Base-by-base conservation (phyloP, 2,888 invertebrate genomes). In the Ichneumon xanthorius region DNA sequence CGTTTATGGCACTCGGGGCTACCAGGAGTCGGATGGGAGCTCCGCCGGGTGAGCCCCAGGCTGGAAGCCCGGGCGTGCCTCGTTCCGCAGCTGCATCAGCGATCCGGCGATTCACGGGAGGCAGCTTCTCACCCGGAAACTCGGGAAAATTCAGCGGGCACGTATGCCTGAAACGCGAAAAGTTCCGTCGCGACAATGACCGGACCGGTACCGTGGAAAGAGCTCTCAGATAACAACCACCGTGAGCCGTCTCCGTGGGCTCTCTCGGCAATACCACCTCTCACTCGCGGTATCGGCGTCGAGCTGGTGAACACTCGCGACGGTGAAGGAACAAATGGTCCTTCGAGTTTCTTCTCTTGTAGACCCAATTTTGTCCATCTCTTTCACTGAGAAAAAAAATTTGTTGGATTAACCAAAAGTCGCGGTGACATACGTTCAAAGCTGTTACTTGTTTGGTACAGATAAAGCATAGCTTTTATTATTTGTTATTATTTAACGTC, bases 91-190 rank as follows among this genome's bases (percentile, higher is more conserved):
- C 48, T 61, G 30, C 65, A 76, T 72, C 75, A 75, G 67, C 78
- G 79, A 85, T 85, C 82, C 75, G 40, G 45, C 70, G 82, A 81
- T 78, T 68, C 80, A 73, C 16, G 30, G 14, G 45, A 61, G 19
- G 58, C 48, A 70, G 72, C 50, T 73, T 63, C 45, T 45, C 75
- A 70, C 65, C 67, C 75, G 87, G 79, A 85, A 87, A 87, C 87
- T 86, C 73, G 61, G 61, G 86, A 86, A 88, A 88, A 86, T 88
- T 88, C 81, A 61, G 65, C 78, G 79, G 70, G 83, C 87, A 88
- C 87, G 85, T 88, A 86, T 82, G 82, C 82, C 87, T 88, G 87
- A 88, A 89, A 88, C 88, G 87, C 86, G 88, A 87, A 89, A 88
- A 87, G 87, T 89, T 81, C 82, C 85, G 61, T 72, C 79, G 61